Conservation (phyloP, 2,797 vertebrate genomes). For the Hapalemur alaotrensis region DNA sequence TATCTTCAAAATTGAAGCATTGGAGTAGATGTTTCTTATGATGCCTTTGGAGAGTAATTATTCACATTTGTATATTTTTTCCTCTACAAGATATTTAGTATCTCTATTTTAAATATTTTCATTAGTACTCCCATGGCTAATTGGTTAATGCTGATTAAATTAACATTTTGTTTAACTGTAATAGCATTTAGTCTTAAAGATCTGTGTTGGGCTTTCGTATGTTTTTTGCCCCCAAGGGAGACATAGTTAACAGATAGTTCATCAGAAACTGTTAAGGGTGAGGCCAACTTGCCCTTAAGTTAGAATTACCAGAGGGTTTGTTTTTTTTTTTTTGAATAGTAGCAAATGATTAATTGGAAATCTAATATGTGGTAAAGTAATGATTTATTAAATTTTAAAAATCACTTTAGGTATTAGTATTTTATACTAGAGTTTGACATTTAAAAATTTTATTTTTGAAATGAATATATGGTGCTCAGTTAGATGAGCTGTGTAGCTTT, state of each 20-base stretch:
- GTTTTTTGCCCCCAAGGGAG: background rate
- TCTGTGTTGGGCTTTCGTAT: background rate
- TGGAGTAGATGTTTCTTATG: background rate
- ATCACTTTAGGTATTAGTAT: background rate
- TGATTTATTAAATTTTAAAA: conserved; percentile 17
- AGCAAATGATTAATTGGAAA: conserved; percentile 28
- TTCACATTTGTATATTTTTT: background rate
- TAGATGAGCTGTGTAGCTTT: background rate
- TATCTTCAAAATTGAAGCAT: background rate
- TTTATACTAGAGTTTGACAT: background rate
- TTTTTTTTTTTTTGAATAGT: background rate
- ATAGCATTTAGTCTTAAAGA: background rate
- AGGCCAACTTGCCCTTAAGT: background rate
- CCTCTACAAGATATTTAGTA: background rate
- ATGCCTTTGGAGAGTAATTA: background rate
- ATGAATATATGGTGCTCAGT: background rate
- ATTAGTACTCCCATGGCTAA: background rate
- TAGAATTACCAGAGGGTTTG: background rate
- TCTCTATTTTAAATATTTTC: conserved; percentile 36
- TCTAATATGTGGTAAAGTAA: conserved; percentile 8
- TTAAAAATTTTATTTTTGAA: conserved; percentile 3
- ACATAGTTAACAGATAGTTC: background rate
- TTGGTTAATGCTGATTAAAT: conserved; percentile 10
- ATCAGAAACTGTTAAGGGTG: background rate
- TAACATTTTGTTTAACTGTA: background rate